A percentile compares a stretch with the other conserved stretches of the same genome.
These are phyloP conservation scores for Syngnathus typhle DNA, from an alignment of 2,113 vertebrate genomes.

Conservation along the genomic window DNA sequence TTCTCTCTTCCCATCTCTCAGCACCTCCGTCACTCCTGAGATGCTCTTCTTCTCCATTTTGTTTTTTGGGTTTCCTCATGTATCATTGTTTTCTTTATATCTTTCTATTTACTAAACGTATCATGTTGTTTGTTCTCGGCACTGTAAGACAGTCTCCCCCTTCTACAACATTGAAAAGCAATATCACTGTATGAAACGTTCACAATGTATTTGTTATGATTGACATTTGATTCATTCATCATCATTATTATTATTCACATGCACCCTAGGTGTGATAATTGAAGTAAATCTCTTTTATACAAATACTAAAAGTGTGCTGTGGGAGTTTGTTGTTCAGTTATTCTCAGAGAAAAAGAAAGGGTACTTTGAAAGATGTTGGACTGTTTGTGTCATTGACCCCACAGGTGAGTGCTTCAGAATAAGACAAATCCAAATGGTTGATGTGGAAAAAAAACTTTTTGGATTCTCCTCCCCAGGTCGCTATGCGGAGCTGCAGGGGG, in stretches of 20 bases:
- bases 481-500: conserved; percentile 81
- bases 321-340: conserved; percentile 55
- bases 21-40: conserved; percentile 64
- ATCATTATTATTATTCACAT: conserved; percentile 97
- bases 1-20: conserved; percentile 22
- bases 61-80: conserved; percentile 54
- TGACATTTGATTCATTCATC: conserved; percentile 76
- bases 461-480: conserved; percentile 68
- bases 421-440: background rate
- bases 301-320: conserved; percentile 87
- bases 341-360: conserved; percentile 65
- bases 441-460: background rate
- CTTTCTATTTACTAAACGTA: conserved; percentile 70
- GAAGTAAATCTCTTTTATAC: conserved; percentile 99
- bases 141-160: conserved; percentile 91
- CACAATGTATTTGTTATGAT: conserved; percentile 83
- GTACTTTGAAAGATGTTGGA: conserved; percentile 26
- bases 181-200: conserved; percentile 99
- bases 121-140: conserved; percentile 88
- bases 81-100: conserved; percentile 69
- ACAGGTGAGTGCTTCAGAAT: conserved; percentile 44
- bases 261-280: conserved; percentile 99
- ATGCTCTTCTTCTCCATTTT: conserved; percentile 51
- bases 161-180: conserved; percentile 99
- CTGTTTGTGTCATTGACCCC: conserved; percentile 20